These are phyloP conservation scores for Chymomyza fuscimana DNA, from an alignment of 2,888 invertebrate genomes.

Conservation along the genomic window DNA sequence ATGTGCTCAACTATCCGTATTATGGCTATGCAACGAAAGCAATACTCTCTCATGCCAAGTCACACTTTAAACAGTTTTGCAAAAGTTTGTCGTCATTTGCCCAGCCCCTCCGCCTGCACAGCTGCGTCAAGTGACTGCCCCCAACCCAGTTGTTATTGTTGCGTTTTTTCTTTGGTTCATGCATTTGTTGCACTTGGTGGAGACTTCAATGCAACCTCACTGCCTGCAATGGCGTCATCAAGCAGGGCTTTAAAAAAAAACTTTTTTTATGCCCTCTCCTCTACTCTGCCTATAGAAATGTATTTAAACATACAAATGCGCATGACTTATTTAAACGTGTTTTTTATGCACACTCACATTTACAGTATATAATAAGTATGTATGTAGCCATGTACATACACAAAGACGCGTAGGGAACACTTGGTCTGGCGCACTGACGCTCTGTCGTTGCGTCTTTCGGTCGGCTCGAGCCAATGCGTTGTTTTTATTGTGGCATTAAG, in stretches of 20 bases:
- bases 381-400: not conserved
- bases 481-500: slow-evolving; percentile 66
- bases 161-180: not conserved
- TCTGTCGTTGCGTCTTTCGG: slow-evolving; percentile 13
- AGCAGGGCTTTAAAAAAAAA: slow-evolving; percentile 57
- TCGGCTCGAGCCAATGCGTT: slow-evolving; percentile 55
- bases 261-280: slow-evolving; percentile 36
- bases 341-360: slow-evolving; percentile 37
- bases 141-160: slow-evolving; percentile 1
- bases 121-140: slow-evolving; percentile 2
- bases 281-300: not conserved
- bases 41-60: not conserved
- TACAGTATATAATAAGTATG: slow-evolving; percentile 8
- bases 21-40: too few species aligned
- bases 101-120: not conserved
- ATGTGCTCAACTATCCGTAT: too few species aligned
- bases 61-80: not conserved
- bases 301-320: slow-evolving; percentile 45
- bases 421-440: not conserved
- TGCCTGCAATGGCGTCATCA: slow-evolving; percentile 57
- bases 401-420: not conserved
- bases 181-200: not conserved
- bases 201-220: slow-evolving; percentile 19
- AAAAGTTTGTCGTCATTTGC: not conserved
- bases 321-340: slow-evolving; percentile 64